A percentile compares a stretch with the other conserved stretches of the same genome.
These are phyloP conservation scores for Margarornis squamiger DNA, from an alignment of 2,797 vertebrate genomes.

Conservation along the genomic window DNA sequence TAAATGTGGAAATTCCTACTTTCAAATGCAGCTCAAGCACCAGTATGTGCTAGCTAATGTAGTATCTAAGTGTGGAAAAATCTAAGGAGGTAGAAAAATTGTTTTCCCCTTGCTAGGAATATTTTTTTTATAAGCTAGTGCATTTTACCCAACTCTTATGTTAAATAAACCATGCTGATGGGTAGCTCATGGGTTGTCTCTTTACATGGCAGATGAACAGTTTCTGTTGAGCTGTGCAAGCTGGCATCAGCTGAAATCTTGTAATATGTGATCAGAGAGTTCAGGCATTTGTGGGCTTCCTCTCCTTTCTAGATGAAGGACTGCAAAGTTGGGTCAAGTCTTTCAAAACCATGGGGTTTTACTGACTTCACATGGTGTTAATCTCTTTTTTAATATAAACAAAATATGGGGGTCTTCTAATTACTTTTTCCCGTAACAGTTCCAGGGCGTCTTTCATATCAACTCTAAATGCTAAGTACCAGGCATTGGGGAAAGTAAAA, in stretches of 20 bases:
- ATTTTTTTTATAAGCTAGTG: not conserved
- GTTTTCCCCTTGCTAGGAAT: not conserved
- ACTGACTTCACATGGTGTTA: not conserved
- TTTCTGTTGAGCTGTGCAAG: not conserved
- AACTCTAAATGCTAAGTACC: not conserved
- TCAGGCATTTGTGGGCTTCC: not conserved
- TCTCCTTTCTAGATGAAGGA: not conserved
- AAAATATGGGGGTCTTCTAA: not conserved
- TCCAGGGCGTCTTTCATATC: not conserved
- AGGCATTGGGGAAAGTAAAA: not conserved
- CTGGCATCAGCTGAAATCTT: not conserved
- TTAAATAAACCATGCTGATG: not conserved
- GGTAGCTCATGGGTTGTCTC: not conserved
- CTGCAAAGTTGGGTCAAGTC: not conserved
- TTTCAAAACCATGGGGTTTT: not conserved
- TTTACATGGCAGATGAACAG: not conserved
- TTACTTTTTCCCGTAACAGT: not conserved
- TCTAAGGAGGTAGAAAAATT: not conserved
- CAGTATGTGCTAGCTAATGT: not conserved
- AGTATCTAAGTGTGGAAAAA: not conserved
- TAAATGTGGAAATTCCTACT: not conserved
- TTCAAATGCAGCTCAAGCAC: not conserved
- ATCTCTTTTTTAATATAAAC: not conserved
- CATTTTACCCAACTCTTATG: not conserved
- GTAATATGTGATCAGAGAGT: not conserved